These are phyloP conservation scores for Sebastes itinus DNA, from an alignment of 2,797 vertebrate species.

Conservation along the genomic window DNA sequence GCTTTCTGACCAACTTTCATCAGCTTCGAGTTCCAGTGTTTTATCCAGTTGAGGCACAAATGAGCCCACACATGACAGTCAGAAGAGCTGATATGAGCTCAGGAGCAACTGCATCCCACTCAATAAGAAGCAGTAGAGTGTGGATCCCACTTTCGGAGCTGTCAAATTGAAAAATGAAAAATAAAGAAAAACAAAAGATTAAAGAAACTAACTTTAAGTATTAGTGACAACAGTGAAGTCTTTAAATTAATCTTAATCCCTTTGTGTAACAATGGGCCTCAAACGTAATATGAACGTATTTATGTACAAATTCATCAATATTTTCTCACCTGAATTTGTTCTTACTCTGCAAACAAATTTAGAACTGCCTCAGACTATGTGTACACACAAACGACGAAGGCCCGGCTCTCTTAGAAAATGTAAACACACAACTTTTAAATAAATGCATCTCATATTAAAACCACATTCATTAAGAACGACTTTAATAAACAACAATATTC, in stretches of 20 bases:
- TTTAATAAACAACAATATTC: no score
- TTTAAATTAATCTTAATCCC: background rate
- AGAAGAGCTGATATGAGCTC: background rate
- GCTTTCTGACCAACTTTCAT: background rate
- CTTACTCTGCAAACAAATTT: no score
- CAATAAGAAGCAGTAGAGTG: background rate
- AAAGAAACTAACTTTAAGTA: no score
- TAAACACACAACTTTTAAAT: no score
- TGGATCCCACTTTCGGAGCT: background rate
- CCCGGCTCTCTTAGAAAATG: rapidly evolving
- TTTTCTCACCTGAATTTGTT: no score
- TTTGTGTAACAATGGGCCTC: background rate
- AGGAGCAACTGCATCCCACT: background rate
- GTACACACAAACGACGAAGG: rapidly evolving
- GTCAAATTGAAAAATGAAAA: background rate
- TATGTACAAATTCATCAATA: no score
- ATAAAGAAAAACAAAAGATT: background rate
- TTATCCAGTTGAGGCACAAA: background rate
- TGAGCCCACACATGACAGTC: background rate
- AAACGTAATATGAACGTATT: no score
- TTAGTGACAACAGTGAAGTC: background rate
- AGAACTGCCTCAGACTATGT: no score
- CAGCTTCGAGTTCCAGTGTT: background rate
- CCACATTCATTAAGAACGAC: rapidly evolving
- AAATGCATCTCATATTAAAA: no score